Conservation (phyloP, 2,113 vertebrate genomes). For the Australoheros scitulus region DNA sequence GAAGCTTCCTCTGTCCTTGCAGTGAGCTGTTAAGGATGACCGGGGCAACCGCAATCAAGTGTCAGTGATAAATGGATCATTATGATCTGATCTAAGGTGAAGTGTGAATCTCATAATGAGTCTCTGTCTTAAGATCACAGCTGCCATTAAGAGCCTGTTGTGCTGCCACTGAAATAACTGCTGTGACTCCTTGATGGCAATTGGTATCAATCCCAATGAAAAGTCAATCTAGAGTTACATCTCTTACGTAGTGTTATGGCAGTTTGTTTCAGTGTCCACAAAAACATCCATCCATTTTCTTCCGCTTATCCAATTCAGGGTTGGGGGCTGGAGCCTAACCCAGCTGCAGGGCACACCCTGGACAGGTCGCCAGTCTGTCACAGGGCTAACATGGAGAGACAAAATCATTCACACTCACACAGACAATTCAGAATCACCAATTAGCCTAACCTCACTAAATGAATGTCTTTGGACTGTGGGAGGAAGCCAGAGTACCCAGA, state of each 20-base stretch:
- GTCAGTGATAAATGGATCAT: slow-evolving; percentile 77
- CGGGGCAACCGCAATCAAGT: slow-evolving; percentile 40
- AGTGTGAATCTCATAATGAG: slow-evolving; percentile 74
- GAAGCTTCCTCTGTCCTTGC: slow-evolving; percentile 77
- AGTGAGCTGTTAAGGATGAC: slow-evolving; percentile 72
- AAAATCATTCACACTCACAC: too few species aligned
- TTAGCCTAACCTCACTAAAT: too few species aligned
- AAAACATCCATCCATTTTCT: too few species aligned
- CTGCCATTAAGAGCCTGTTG: slow-evolving; percentile 24
- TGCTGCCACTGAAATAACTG: slow-evolving; percentile 10
- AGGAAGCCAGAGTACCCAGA: too few species aligned
- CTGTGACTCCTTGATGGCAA: neutral
- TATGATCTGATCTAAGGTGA: slow-evolving; percentile 74
- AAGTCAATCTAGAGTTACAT: neutral
- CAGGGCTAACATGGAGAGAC: too few species aligned
- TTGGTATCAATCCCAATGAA: neutral
- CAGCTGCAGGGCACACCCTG: too few species aligned
- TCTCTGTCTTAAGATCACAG: slow-evolving; percentile 42
- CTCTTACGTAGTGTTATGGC: neutral
- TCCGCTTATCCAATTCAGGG: too few species aligned
- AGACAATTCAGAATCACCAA: too few species aligned
- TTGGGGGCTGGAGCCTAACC: too few species aligned
- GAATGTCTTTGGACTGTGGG: too few species aligned
- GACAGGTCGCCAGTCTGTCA: too few species aligned
- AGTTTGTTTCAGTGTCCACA: neutral